Conservation (phyloP, 2,888 invertebrate species). For the Spilarctia lutea region DNA sequence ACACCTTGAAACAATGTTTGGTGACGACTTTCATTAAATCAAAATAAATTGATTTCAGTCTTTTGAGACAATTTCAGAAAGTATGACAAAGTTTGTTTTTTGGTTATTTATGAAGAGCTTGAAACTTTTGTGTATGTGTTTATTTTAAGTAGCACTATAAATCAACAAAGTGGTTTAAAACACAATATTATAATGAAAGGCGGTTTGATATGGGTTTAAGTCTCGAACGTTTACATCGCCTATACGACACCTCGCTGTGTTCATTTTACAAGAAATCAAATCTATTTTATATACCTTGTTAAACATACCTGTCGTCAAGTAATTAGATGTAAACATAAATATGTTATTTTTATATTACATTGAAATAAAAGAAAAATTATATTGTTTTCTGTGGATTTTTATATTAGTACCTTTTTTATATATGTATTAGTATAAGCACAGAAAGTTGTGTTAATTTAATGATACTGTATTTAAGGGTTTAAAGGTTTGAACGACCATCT, state of each 20-base stretch:
- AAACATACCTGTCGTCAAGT: slow-evolving; percentile 9
- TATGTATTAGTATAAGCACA: background rate
- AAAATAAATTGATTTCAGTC: background rate
- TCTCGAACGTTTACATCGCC: background rate
- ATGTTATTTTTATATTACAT: background rate
- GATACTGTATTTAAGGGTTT: background rate
- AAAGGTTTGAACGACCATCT: background rate
- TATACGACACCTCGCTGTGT: background rate
- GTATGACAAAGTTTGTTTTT: background rate
- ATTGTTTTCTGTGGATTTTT: background rate
- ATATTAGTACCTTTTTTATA: no score
- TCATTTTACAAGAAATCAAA: background rate
- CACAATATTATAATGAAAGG: background rate
- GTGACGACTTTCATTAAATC: background rate
- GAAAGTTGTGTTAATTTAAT: no score
- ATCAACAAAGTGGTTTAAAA: background rate
- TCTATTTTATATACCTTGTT: background rate
- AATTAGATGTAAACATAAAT: slow-evolving; percentile 19
- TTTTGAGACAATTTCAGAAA: background rate
- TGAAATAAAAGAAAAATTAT: background rate
- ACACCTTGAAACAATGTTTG: background rate
- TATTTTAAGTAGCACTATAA: background rate
- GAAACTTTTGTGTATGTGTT: background rate
- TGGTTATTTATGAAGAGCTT: background rate
- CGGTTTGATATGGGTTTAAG: background rate